A percentile compares a stretch with the other conserved stretches of the same genome.
Evolutionary conservation across 1,140 invertebrate genomes (phyloP).

Genomic region (Trichogramma pretiosum): DNA sequence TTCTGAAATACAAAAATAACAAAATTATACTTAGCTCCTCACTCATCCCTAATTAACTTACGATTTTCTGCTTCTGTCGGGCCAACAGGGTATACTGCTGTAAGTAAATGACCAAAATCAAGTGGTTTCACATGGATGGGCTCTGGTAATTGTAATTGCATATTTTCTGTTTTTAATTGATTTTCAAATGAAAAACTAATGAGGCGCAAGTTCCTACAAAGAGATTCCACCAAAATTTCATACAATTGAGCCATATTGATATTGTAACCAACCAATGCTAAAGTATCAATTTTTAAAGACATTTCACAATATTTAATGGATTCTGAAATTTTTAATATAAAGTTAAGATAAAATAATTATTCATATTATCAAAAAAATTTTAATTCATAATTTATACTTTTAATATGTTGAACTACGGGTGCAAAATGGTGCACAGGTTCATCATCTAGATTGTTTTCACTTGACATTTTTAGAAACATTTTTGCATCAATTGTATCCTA

Average conservation of each 20-base stretch:
- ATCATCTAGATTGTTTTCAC: conserved; percentile 32
- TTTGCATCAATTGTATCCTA: conserved; percentile 38
- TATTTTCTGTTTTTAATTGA: conserved; percentile 42
- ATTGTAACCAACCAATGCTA: conserved; percentile 59
- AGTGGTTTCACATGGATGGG: conserved; percentile 43
- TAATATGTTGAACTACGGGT: conserved; percentile 45
- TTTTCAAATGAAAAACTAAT: conserved; percentile 53
- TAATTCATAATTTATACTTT: conserved; percentile 31
- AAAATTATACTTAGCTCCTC: too few relatives aligned
- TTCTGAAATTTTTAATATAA: conserved; percentile 35
- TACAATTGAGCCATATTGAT: conserved; percentile 57
- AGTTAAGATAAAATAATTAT: conserved; percentile 19
- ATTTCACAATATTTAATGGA: conserved; percentile 44
- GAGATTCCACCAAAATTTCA: conserved; percentile 62
- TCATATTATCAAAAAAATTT: conserved; percentile 10
- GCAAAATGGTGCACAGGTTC: conserved; percentile 37
- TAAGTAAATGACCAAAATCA: conserved; percentile 65
- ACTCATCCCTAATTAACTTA: too few relatives aligned
- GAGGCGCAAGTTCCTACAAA: conserved; percentile 57
- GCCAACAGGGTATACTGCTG: conserved; percentile 58
- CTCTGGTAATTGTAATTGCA: conserved; percentile 25
- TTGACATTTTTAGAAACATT: conserved; percentile 43
- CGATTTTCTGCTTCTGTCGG: conserved; percentile 54
- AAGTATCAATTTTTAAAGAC: conserved; percentile 57
- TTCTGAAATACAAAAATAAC: conserved; percentile 45